Evolutionary conservation across 2,113 vertebrate species (phyloP).

Genomic region (Salminus brasiliensis): DNA sequence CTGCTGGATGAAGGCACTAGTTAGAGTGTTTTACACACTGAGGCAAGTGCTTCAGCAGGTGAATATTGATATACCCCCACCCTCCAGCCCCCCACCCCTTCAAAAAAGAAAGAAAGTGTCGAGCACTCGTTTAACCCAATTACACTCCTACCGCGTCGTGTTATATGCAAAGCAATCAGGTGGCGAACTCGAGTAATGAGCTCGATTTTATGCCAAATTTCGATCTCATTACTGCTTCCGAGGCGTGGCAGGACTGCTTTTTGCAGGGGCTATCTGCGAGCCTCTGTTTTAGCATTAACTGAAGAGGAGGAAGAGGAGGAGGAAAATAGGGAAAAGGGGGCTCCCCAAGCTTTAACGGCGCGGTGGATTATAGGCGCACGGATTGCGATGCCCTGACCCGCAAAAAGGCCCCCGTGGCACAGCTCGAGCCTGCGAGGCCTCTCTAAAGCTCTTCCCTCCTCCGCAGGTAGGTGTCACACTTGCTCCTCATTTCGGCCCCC

Average conservation of each 20-base stretch:
- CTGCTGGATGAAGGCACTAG: not conserved
- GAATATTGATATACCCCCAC: slow-evolving; percentile 55
- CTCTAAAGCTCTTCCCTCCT: slow-evolving; percentile 81
- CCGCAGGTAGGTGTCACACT: slow-evolving; percentile 99
- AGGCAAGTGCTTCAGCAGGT: slow-evolving; percentile 37
- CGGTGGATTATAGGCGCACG: slow-evolving; percentile 67
- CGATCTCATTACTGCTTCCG: slow-evolving; percentile 88
- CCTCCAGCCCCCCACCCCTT: not conserved
- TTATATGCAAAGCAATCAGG: slow-evolving; percentile 96
- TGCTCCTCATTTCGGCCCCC: slow-evolving; percentile 83
- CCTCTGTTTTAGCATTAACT: slow-evolving; percentile 74
- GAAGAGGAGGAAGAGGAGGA: slow-evolving; percentile 48
- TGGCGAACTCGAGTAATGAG: slow-evolving; percentile 96
- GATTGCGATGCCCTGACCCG: slow-evolving; percentile 50
- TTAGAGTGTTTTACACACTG: slow-evolving; percentile 10
- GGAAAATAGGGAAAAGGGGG: slow-evolving; percentile 15
- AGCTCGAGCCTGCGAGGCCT: slow-evolving; percentile 52
- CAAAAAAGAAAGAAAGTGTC: slow-evolving; percentile 67
- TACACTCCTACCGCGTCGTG: slow-evolving; percentile 88
- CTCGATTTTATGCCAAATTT: slow-evolving; percentile 99
- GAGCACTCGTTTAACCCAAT: slow-evolving; percentile 92
- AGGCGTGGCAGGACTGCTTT: slow-evolving; percentile 74
- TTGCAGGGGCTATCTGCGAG: slow-evolving; percentile 68
- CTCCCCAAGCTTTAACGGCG: slow-evolving; percentile 62
- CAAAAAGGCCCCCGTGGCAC: slow-evolving; percentile 36